Conservation (phyloP, 2,888 invertebrate genomes). For the Eupeodes latifasciatus region DNA sequence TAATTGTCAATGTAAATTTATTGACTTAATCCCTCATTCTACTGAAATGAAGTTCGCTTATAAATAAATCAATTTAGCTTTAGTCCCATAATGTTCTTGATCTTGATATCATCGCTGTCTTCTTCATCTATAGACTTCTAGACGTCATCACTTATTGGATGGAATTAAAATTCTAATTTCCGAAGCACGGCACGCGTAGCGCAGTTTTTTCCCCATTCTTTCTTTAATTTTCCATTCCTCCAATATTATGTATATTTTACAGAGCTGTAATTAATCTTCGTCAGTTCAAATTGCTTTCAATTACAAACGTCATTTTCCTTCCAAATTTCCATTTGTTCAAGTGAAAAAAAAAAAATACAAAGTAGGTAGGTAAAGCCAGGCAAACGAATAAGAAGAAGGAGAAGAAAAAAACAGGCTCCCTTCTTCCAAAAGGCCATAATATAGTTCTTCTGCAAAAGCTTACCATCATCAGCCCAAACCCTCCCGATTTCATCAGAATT, state of each 20-base stretch:
- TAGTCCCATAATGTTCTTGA: slow-evolving; percentile 14
- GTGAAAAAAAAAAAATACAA: neutral
- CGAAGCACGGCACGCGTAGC: slow-evolving; percentile 52
- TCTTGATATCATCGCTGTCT: slow-evolving; percentile 26
- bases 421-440: neutral
- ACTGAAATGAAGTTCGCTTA: slow-evolving; percentile 47
- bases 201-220: neutral
- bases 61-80: slow-evolving; percentile 63
- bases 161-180: slow-evolving; percentile 66
- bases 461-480: neutral
- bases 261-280: slow-evolving; percentile 66
- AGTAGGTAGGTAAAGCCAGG: neutral
- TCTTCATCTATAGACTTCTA: slow-evolving; percentile 13
- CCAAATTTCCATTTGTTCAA: slow-evolving; percentile 69
- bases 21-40: neutral
- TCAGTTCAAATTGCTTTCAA: slow-evolving; percentile 74
- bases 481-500: neutral
- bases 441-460: neutral
- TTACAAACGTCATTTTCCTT: slow-evolving; percentile 73
- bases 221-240: slow-evolving; percentile 36
- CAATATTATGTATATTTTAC: neutral
- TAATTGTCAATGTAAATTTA: neutral
- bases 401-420: neutral
- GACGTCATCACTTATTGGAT: slow-evolving; percentile 4
- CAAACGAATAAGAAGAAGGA: neutral